Conservation (phyloP, 2,113 vertebrate species). For the Peromyscus californicus region DNA sequence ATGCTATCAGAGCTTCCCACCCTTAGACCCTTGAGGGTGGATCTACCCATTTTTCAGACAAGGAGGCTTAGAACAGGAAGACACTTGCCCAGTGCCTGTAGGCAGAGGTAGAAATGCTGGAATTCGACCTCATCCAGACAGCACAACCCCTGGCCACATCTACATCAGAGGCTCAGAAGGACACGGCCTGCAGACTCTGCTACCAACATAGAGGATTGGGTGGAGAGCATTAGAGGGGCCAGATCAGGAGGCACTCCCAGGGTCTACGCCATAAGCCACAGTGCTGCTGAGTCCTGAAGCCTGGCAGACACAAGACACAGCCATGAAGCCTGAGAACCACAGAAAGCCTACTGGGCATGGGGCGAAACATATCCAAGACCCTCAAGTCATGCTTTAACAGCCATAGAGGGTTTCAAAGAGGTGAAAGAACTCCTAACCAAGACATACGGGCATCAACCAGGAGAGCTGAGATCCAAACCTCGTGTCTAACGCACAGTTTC, state of each 20-base stretch:
- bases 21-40: neutral
- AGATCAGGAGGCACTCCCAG: neutral
- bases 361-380: neutral
- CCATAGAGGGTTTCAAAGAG: neutral
- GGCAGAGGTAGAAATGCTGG: neutral
- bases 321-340: neutral
- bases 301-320: neutral
- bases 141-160: neutral
- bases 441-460: neutral
- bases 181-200: neutral
- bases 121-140: neutral
- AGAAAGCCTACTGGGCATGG: neutral
- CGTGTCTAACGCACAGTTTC: neutral
- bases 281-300: neutral
- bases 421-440: neutral
- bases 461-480: neutral
- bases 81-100: neutral
- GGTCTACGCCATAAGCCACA: rapidly evolving
- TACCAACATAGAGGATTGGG: neutral
- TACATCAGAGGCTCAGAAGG: neutral
- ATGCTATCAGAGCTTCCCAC: neutral
- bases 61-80: neutral
- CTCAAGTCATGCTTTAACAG: neutral
- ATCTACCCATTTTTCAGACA: neutral
- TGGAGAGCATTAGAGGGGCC: too few species aligned